Evolutionary conservation across 2,797 vertebrate genomes (phyloP).

Genomic region (Phalanger gymnotis): DNA sequence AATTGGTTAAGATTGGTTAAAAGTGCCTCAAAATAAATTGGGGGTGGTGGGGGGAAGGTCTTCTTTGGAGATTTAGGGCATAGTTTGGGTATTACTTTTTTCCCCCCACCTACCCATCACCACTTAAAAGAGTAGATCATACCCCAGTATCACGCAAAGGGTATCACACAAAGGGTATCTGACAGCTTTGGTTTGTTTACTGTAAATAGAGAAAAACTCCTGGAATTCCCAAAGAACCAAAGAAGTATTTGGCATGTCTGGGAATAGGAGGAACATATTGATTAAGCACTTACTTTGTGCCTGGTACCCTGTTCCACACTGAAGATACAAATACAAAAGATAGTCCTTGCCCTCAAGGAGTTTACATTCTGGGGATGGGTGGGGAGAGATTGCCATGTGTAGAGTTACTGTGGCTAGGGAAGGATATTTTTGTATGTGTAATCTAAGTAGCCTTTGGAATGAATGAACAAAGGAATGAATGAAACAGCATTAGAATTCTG

Average conservation of each 20-base stretch:
- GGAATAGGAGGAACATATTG: neutral
- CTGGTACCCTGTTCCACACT: neutral
- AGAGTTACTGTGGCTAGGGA: neutral
- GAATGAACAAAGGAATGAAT: neutral
- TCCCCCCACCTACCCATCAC: neutral
- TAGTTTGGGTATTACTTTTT: neutral
- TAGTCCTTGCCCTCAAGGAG: neutral
- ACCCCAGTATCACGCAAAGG: no score
- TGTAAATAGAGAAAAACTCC: neutral
- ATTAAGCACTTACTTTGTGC: neutral
- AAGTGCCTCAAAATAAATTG: neutral
- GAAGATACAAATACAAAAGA: neutral
- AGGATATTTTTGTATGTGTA: neutral
- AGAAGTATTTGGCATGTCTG: neutral
- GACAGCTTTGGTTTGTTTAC: neutral
- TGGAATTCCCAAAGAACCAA: neutral
- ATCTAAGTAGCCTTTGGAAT: neutral
- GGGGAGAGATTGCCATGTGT: neutral
- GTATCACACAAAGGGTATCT: neutral
- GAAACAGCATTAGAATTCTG: neutral
- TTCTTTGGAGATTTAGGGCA: neutral
- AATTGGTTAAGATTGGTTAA: neutral
- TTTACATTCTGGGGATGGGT: neutral
- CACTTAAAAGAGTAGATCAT: neutral
- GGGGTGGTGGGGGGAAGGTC: no score